These are phyloP conservation scores for Lamellibrachia satsuma DNA, from an alignment of 2,888 invertebrate genomes.

Conservation along the genomic window DNA sequence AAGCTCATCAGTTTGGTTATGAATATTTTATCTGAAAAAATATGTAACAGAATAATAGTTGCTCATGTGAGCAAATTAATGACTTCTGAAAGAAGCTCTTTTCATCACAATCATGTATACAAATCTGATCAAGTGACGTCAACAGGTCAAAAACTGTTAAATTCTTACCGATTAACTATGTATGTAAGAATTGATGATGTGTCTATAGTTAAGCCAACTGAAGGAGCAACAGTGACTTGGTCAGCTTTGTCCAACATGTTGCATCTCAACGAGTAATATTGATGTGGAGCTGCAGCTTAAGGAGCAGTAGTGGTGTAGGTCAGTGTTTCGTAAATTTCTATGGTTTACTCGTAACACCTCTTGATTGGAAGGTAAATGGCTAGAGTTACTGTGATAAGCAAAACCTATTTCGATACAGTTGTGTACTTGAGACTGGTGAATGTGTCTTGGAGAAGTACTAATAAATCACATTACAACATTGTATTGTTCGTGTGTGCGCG, in stretches of 20 bases:
- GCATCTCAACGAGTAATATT: neutral
- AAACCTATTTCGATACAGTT: neutral
- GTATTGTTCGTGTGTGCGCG: neutral
- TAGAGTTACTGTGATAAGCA: constrained; percentile 2
- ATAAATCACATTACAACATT: constrained; percentile 13
- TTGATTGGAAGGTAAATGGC: neutral
- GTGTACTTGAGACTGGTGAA: neutral
- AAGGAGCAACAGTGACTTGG: neutral
- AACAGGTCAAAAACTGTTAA: neutral
- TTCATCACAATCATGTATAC: neutral
- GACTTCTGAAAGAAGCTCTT: neutral
- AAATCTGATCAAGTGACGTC: neutral
- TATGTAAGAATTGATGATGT: neutral
- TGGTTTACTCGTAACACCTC: neutral
- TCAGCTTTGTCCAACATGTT: neutral
- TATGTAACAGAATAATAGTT: neutral
- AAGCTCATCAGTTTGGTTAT: neutral
- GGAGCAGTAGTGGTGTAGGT: no score
- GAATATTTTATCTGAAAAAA: neutral
- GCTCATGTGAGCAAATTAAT: no score
- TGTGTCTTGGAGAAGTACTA: neutral
- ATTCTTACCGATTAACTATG: neutral
- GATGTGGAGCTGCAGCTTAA: neutral
- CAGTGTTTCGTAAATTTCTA: neutral
- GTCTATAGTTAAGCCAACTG: neutral